Evolutionary conservation across 2,888 invertebrate species (phyloP).

Genomic region (Vesta saturnalis): DNA sequence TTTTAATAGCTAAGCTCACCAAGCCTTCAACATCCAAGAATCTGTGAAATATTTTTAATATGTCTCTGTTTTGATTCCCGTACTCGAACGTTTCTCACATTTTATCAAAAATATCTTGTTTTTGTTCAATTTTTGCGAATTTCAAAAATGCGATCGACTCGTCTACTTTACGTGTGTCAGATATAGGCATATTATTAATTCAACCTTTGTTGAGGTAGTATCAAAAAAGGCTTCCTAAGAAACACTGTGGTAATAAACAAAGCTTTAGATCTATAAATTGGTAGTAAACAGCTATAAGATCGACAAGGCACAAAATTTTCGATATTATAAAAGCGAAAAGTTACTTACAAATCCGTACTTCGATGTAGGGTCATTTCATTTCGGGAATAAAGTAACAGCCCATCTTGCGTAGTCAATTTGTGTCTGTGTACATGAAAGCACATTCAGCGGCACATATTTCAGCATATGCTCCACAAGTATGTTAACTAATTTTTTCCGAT

Average conservation of each 20-base stretch:
- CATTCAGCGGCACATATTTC: conserved; percentile 9
- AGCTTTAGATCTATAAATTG: conserved; percentile 40
- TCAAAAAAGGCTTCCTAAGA: conserved; percentile 4
- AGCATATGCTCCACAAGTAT: conserved; percentile 5
- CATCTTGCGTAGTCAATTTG: background rate
- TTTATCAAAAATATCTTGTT: background rate
- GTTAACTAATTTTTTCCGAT: conserved; percentile 6
- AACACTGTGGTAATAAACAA: background rate
- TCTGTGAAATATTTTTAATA: background rate
- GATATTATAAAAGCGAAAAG: background rate
- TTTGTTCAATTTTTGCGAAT: background rate
- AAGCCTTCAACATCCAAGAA: conserved; percentile 1
- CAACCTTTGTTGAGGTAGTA: background rate
- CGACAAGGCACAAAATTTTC: too few species aligned
- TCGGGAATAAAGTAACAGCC: background rate
- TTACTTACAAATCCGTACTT: background rate
- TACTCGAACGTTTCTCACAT: conserved; percentile 7
- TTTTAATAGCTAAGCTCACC: background rate
- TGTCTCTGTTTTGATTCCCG: background rate
- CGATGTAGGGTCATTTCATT: background rate
- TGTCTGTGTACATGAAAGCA: background rate
- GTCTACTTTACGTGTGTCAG: background rate
- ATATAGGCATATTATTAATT: background rate
- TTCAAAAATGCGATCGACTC: conserved; percentile 4
- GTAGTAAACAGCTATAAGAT: conserved; percentile 28